Evolutionary conservation across 1,140 invertebrate species (phyloP).

Genomic region (Drosophila trapezifrons): DNA sequence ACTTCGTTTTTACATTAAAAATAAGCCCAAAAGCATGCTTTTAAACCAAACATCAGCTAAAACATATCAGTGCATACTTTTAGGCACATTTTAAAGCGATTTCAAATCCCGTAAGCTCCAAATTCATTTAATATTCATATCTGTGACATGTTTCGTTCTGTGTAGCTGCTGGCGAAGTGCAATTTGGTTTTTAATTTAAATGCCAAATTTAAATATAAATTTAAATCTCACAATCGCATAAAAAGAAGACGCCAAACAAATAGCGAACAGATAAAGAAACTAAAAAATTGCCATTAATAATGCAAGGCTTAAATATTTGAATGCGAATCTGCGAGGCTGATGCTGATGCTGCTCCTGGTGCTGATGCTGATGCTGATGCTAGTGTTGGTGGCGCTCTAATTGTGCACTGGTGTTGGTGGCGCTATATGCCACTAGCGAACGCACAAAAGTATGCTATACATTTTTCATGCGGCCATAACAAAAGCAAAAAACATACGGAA

Average conservation of each 20-base stretch:
- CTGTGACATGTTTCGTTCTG: background rate
- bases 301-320: constrained; percentile 73
- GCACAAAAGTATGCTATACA: constrained; percentile 78
- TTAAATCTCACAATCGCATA: constrained; percentile 57
- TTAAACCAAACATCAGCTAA: background rate
- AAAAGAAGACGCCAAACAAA: constrained; percentile 24
- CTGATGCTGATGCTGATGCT: constrained; percentile 23
- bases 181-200: constrained; percentile 77
- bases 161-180: constrained; percentile 44
- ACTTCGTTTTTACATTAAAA: too few species aligned
- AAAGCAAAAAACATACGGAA: constrained; percentile 61
- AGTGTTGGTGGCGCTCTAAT: constrained; percentile 53
- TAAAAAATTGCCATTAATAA: constrained; percentile 62
- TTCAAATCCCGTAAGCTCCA: background rate
- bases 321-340: constrained; percentile 43
- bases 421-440: constrained; percentile 41
- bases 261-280: constrained; percentile 45
- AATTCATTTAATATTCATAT: constrained; percentile 2
- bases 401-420: constrained; percentile 40
- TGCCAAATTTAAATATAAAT: constrained; percentile 71
- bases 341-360: constrained; percentile 40
- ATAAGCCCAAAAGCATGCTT: background rate
- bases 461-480: constrained; percentile 70
- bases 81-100: background rate
- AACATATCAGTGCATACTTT: background rate